These are phyloP conservation scores for Himalopsyche anomala DNA, from an alignment of 2,888 invertebrate species.

Conservation along the genomic window DNA sequence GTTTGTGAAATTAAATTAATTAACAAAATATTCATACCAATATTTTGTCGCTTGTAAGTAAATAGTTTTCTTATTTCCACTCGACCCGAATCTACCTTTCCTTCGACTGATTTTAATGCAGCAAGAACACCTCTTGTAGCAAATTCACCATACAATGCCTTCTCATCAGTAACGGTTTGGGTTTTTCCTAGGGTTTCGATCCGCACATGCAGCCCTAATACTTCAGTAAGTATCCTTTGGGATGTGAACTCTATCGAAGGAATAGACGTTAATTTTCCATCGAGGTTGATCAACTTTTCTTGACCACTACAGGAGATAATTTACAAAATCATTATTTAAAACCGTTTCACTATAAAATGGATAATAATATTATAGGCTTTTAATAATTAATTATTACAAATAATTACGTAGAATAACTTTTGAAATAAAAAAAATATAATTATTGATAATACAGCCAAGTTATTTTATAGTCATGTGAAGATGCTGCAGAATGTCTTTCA, in stretches of 20 bases:
- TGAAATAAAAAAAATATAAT: too few species aligned
- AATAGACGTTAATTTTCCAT: constrained; percentile 69
- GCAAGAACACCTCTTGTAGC: constrained; percentile 71
- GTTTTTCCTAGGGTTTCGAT: constrained; percentile 65
- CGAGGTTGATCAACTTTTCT: constrained; percentile 70
- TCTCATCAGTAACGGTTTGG: constrained; percentile 1
- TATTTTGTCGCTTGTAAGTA: background rate
- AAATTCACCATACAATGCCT: constrained; percentile 70
- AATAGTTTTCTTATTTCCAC: constrained; percentile 46
- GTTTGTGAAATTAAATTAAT: background rate
- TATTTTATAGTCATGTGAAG: too few species aligned
- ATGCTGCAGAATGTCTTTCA: too few species aligned
- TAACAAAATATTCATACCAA: background rate
- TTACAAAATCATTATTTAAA: too few species aligned
- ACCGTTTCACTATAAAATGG: too few species aligned
- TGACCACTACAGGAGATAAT: constrained; percentile 68
- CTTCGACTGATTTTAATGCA: constrained; percentile 67
- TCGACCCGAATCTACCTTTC: constrained; percentile 48
- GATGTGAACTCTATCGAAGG: constrained; percentile 71
- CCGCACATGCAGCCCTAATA: constrained; percentile 69
- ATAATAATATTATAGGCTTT: too few species aligned
- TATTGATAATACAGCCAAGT: too few species aligned
- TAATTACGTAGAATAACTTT: too few species aligned
- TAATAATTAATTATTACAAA: too few species aligned
- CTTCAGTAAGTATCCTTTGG: constrained; percentile 70